Evolutionary conservation across 2,797 vertebrate genomes (phyloP), one percentile per base, ranked within the genome.

Genomic region (Fundulus diaphanus): DNA sequence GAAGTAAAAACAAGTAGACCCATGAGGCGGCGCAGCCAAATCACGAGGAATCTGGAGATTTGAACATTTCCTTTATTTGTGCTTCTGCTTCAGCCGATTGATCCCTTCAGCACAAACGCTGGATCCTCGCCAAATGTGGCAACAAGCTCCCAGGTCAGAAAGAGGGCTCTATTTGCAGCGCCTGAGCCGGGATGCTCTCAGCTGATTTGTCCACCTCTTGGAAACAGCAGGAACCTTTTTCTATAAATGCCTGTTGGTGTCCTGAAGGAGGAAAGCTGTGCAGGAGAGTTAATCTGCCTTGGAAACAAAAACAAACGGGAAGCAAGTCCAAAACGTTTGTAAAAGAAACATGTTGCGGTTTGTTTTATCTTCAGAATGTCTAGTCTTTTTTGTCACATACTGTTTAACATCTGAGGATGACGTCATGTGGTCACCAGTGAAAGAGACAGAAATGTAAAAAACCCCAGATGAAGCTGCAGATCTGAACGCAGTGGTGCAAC

Each of bases 151-250:
- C 70, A 29, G 54, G 74, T 85, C 74, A 71, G 77, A 81, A 86
- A 77, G 85, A 88, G 78, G 71, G 77, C 68, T 87, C 82, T 87
- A 85, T 88, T 90, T 85, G 52, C 72, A 82, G 86, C 11, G 59
- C 18, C 49, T 15, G 29, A 83, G 76, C 59, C 72, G 70, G 42
- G 52, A 74, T 2, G 29, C 44, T 63, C 76, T 79, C 59, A 61
- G 68, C 82, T 24, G 72, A 33, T 70, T 74, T 74, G 46, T 70
- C 15, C 7, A 80, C 3, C 6, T 57, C 81, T 68, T 61, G 71
- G 77, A 82, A 57, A 24, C 68, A 35, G 61, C 49, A 61, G 48
- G 51, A 66, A 22, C 37, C 74, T 79, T 68, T 37, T 79, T 59
- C n/a, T n/a, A 78, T 65, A 51, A 63, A 35, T 20, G 0, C 33